Conservation (phyloP, 2,888 invertebrate genomes). For the Carpatolechia fugitivella region DNA sequence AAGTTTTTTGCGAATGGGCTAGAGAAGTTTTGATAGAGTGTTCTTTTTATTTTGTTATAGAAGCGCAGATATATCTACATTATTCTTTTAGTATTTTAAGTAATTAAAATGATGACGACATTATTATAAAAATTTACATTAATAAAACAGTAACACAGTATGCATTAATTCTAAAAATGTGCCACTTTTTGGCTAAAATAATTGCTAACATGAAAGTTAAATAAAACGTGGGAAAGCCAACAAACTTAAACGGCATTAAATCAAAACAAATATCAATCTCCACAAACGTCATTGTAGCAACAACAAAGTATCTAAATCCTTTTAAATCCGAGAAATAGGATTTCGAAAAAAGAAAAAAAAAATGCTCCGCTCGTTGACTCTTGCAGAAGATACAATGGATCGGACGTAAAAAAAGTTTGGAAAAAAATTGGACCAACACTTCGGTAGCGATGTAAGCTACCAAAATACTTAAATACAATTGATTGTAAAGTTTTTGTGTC, state of each 20-base stretch:
- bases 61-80: too few relatives aligned
- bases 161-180: too few relatives aligned
- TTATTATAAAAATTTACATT: too few relatives aligned
- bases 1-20: conserved; percentile 40
- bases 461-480: conserved; percentile 66
- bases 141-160: too few relatives aligned
- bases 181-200: background rate
- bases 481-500: conserved; percentile 50
- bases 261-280: conserved; percentile 71
- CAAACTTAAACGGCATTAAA: conserved; percentile 45
- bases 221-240: conserved; percentile 52
- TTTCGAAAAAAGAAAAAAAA: conserved; percentile 48
- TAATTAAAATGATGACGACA: background rate
- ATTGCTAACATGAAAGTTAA: conserved; percentile 15
- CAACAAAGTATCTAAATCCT: conserved; percentile 77
- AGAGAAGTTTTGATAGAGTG: conserved; percentile 40
- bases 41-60: too few relatives aligned
- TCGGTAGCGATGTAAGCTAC: conserved; percentile 64
- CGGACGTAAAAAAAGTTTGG: conserved; percentile 29
- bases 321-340: conserved; percentile 77
- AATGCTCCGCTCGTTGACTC: conserved; percentile 72
- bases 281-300: conserved; percentile 73
- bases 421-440: conserved; percentile 51
- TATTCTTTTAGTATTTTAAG: too few relatives aligned
- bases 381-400: conserved; percentile 60